Base-by-base conservation (phyloP, 2,797 vertebrate species). In the Cuculus canorus region DNA sequence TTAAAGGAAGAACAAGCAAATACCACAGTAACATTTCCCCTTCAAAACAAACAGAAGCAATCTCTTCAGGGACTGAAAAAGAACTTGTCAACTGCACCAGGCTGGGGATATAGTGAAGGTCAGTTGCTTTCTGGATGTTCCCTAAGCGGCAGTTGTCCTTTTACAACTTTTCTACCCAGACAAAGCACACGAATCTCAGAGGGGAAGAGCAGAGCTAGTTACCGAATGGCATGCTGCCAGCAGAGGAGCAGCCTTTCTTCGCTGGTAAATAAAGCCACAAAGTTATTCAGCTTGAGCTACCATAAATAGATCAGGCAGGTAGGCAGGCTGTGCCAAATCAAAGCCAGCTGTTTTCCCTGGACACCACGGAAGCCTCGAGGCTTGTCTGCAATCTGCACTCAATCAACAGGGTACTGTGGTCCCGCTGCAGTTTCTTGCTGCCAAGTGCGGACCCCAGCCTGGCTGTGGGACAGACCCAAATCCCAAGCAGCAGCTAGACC, bases 1-100 rank as follows among this genome's bases (percentile, higher is more conserved):
- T 94, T 72, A 95, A 83, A 89, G 32, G 80, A 82, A 89, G 77
- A 89, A 50, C 72, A 75, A 81, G 77, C 70, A 97, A 97, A 96
- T 96, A 95, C 86, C 93, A 96, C 92, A 86, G 87, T 97, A 96
- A 88, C 92, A 96, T 97, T 97, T 97, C 93, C 78, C n/a, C 37
- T 87, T 65, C 89, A 94, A 95, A 95, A 76, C 86, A 97, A 93
- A 93, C 82, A 92, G 81, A 89, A 92, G 54, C 43, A 33, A 2
- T 79, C 57, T 96, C 92, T 90, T 95, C 45, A 76, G 86, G 71
- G 93, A 92, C 75, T 57, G 52, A 30, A 53, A 90, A 94, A 82
- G 86, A 91, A 80, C 82, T 92, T 93, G 79, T 94, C 85, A 92
- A 8, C 50, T 70, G 79, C 66, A 64, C 27, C 78, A 50, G 87